Conservation (phyloP, 2,113 vertebrate genomes). For the Myotis yumanensis region DNA sequence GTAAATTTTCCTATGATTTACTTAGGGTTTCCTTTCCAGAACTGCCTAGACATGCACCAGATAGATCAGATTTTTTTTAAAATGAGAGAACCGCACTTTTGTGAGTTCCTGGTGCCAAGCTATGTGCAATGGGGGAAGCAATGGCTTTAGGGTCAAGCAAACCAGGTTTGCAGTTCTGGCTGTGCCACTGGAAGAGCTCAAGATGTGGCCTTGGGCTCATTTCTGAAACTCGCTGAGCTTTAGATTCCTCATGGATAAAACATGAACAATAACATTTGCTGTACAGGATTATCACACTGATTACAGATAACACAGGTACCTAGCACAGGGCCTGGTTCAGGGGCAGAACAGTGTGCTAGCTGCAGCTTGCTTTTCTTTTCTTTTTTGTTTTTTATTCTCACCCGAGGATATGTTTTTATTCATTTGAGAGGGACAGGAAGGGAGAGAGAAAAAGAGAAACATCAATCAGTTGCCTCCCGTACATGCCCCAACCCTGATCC, state of each 20-base stretch:
- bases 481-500: not conserved
- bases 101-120: not conserved
- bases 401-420: not conserved
- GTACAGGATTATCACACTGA: not conserved
- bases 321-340: not conserved
- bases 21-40: conserved; percentile 1
- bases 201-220: not conserved
- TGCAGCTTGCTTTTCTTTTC: not conserved
- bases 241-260: not conserved
- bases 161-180: not conserved
- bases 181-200: not conserved
- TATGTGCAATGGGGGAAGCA: not conserved
- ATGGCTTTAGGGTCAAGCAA: not conserved
- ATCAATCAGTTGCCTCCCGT: not conserved
- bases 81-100: not conserved
- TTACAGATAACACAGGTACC: not conserved
- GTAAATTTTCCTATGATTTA: not conserved
- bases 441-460: not conserved
- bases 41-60: not conserved
- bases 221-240: not conserved
- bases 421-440: not conserved
- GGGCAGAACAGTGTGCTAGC: not conserved
- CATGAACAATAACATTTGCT: not conserved
- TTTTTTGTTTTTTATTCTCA: not conserved
- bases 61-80: not conserved